Evolutionary conservation across 2,797 vertebrate genomes (phyloP).

Genomic region (Pithecia hirsuta): DNA sequence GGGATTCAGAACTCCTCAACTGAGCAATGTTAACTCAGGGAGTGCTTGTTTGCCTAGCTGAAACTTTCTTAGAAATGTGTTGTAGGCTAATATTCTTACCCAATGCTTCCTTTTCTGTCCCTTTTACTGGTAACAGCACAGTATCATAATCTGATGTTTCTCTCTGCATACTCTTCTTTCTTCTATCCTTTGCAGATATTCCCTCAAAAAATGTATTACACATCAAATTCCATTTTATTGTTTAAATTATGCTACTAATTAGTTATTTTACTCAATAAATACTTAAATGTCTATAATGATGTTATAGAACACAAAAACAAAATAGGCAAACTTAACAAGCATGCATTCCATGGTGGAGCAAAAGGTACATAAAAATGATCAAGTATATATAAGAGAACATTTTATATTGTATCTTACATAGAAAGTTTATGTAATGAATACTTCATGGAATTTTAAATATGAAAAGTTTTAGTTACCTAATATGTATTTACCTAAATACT

Average conservation of each 20-base stretch:
- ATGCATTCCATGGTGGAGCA: not conserved
- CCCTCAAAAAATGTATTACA: not conserved
- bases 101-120: not conserved
- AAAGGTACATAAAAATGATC: not conserved
- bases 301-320: not conserved
- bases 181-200: not conserved
- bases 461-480: not conserved
- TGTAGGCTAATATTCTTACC: not conserved
- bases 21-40: not conserved
- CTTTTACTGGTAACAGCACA: not conserved
- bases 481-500: too few species aligned
- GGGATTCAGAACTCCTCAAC: not conserved
- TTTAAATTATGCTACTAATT: not conserved
- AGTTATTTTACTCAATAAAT: not conserved
- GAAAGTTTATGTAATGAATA: not conserved
- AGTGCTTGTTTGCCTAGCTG: not conserved
- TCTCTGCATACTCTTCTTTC: not conserved
- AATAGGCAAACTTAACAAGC: not conserved
- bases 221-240: not conserved
- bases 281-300: not conserved
- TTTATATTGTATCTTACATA: not conserved
- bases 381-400: not conserved
- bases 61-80: not conserved
- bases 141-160: not conserved
- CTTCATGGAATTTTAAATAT: not conserved